Evolutionary conservation across 2,113 vertebrate species (phyloP), one percentile per base, ranked within the genome.

Genomic region (Ictalurus furcatus): DNA sequence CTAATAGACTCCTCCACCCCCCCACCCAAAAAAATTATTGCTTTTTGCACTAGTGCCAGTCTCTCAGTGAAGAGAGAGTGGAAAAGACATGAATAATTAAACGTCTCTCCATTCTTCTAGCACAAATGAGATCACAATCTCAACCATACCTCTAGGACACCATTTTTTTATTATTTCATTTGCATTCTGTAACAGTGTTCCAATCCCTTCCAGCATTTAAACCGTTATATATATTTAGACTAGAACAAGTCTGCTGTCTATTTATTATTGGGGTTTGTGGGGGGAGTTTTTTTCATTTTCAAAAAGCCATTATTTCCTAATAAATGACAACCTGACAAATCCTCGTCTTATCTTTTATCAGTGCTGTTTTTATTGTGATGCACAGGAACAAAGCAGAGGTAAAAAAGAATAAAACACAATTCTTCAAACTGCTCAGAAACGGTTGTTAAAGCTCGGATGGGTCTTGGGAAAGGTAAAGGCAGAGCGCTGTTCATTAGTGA

Each of bases 81-180:
- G 73, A 87, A 88, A 67, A 80, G 11, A 34, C 84, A 90, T 91
- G 85, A 91, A 91, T 91, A 87, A 91, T 91, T 90, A 58, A 91
- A 84, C 34, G 37, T 85, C 85, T 84, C 85, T 83, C 79, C 9
- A 25, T 83, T 83, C 80, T 83, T 61, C 34, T 40, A 25, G 69
- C 88, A 78, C 78, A 90, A 84, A 91, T 16, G n/a, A 86, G 84
- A 40, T 91, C 58, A 56, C 79, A 87, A 74, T 85, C 81, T 83
- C 54, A 2, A 14, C 3, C 19, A 0, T 59, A 40, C 21, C 56
- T 83, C 58, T 2, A 63, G 58, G 82, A 44, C 82, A 44, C 9
- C 56, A 1, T 14, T 6, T 65, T 83, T 52, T 63, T 65, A 85
- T 52, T 74, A 81, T 89, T 78, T 65, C 44, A 67, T 87, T 85